Base-by-base conservation (phyloP, 2,888 invertebrate genomes). In the Onchidella celtica region DNA sequence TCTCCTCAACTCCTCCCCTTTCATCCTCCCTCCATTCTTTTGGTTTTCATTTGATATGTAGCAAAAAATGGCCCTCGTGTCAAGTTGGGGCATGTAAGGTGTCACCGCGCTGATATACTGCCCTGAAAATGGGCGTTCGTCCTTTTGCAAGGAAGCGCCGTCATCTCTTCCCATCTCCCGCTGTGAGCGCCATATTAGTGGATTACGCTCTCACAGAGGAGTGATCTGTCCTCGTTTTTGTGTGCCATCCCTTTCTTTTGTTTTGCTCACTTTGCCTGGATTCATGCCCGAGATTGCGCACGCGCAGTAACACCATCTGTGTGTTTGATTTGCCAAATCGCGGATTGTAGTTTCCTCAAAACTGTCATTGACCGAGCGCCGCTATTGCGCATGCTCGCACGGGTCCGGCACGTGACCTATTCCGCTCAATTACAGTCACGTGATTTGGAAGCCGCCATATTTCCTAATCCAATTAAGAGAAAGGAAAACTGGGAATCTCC, bases 401-500 rank as follows among this genome's bases (percentile, higher is more conserved):
- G 65, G 21, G 38, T 11, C 73, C 17, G 63, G 38, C 79, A 79
- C 79, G 79, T 73, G 79, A 65, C 57, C 79, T 63, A 57, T 79
- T 73, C 72, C 55, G 73, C 65, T 73, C 73, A 79, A 79, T 79
- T 79, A 79, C 57, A 40, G 73, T 66, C 79, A 79, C 73, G 73
- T 74, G 79, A 79, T 63, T 73, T 29, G 29, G 24, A 47, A 66
- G 68, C 57, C 47, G 79, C 79, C 79, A 73, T 73, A 73, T 73
- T 79, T 72, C 66, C 79, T 79, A 79, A 79, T 79, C 73, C 79
- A 73, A 79, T 79, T 79, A 79, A 79, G 47, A 40, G 70, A 79
- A 79, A 79, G 66, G 79, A 79, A 73, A 66, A 73, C 72, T 61
- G 11, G 9, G 79, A 65, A 73, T 73, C 73, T 70, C 78, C 36